Evolutionary conservation across 1,140 invertebrate species (phyloP).

Genomic region (Microplitis demolitor): DNA sequence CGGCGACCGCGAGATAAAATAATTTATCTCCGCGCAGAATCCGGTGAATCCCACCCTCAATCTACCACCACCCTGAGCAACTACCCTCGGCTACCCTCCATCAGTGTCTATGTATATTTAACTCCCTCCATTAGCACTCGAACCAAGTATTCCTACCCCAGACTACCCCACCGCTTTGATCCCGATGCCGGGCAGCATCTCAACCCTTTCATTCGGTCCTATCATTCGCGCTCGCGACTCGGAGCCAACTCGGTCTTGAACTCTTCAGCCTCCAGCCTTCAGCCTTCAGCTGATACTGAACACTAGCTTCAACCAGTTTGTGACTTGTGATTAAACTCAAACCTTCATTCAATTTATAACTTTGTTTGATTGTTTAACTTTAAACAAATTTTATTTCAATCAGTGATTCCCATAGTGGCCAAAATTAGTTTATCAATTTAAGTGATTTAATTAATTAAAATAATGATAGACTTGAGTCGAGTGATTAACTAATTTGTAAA

Average conservation of each 20-base stretch:
- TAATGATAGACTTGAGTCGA: too few relatives aligned
- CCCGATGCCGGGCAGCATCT: conserved; percentile 22
- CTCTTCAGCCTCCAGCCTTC: not conserved
- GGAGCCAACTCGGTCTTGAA: conserved; percentile 26
- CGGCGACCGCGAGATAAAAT: not conserved
- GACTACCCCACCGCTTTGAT: not conserved
- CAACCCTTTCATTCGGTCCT: conserved; percentile 41
- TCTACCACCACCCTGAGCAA: not conserved
- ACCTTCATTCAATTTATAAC: not conserved
- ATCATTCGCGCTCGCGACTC: conserved; percentile 53
- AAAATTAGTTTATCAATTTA: too few relatives aligned
- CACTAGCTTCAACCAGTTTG: conserved; percentile 7
- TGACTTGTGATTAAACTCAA: not conserved
- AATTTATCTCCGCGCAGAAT: conserved; percentile 40
- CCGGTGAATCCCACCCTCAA: conserved; percentile 35
- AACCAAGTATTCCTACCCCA: not conserved
- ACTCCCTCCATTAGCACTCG: not conserved
- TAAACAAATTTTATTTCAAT: not conserved
- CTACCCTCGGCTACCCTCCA: conserved; percentile 20
- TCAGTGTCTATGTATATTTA: not conserved
- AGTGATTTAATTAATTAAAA: too few relatives aligned
- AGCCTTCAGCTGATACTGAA: not conserved
- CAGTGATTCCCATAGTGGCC: too few relatives aligned
- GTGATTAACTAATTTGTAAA: too few relatives aligned
- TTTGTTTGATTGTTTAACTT: not conserved